Base-by-base conservation (phyloP, 1,140 invertebrate species). In the Cherax destructor region DNA sequence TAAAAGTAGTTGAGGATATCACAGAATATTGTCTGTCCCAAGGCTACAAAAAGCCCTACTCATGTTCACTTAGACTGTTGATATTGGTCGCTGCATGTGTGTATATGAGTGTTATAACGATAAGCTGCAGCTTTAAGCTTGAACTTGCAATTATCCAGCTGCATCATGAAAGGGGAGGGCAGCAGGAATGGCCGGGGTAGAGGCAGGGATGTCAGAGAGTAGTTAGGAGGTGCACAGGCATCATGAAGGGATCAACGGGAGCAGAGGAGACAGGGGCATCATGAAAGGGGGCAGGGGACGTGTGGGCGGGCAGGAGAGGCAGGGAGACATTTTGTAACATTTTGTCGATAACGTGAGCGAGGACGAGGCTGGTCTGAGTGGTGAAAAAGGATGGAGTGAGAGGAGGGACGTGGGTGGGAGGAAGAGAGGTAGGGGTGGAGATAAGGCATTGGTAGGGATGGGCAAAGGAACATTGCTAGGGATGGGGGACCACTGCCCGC, bases 291-390 rank as follows among this genome's bases (percentile, higher is more conserved):
- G 30, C 30, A 41, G 30, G 30, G 65, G 65, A 21, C 13, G n/a
- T 16, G 24, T 9, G 65, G 65, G 13, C 65, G 5, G 65, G 18
- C 13, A 74, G 69, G 24, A n/a, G 5, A 30, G 69, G 69, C 6
- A 7, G 69, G 69, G n/a, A n/a, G 69, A 11, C 24, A 74, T 24
- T 74, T 74, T 74, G n/a, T 74, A 74, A 24, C 69, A 74, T 74
- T 74, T 74, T 74, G 69, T 74, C 69, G 69, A 74, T 74, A 74
- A 74, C 21, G 24, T 5, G 69, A 74, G 69, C n/a, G 69, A 74
- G n/a, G 69, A n/a, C 9, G 69, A 74, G 11, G 69, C 24, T 5
- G 6, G 21, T 5, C 24, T 74, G 69, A 74, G 69, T 74, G n/a
- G 69, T 30, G 61, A 6, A 18, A 18, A 21, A 21, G 4, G 61